Conservation (phyloP, 2,797 vertebrate species). For the Gymnoscopelus braueri region DNA sequence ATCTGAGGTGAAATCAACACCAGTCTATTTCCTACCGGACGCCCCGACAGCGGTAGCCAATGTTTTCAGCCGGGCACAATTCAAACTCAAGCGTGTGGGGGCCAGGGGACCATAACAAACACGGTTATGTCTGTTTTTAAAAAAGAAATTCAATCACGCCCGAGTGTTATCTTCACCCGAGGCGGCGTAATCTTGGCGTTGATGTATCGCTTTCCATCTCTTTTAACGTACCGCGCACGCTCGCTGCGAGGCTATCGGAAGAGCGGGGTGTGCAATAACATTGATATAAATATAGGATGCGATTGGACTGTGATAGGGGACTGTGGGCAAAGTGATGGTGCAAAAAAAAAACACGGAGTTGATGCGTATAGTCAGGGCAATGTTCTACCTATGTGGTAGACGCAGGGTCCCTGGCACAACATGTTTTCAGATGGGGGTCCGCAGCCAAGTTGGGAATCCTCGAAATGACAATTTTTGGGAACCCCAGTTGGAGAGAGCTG, state of each 20-base stretch:
- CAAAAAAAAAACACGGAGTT: not conserved
- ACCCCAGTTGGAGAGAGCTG: too few species aligned
- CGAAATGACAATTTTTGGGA: too few species aligned
- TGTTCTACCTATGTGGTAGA: not conserved
- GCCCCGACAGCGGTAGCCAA: slow-evolving; percentile 26
- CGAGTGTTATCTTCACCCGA: slow-evolving; percentile 25
- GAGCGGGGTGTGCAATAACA: slow-evolving; percentile 11
- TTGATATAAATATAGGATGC: slow-evolving; percentile 5
- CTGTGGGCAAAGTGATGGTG: slow-evolving; percentile 20
- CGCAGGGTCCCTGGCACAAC: too few species aligned
- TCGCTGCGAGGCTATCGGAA: slow-evolving; percentile 24
- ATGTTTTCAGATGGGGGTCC: too few species aligned
- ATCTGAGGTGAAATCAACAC: slow-evolving; percentile 57
- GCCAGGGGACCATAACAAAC: slow-evolving; percentile 27
- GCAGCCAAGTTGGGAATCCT: too few species aligned
- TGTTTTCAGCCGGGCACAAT: slow-evolving; percentile 20
- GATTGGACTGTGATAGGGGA: slow-evolving; percentile 16
- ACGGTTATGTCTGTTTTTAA: slow-evolving; percentile 36
- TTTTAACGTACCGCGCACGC: slow-evolving; percentile 28
- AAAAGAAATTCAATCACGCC: slow-evolving; percentile 43
- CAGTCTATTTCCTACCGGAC: slow-evolving; percentile 47
- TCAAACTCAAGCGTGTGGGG: slow-evolving; percentile 12
- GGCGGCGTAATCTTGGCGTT: slow-evolving; percentile 19
- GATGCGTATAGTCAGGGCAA: not conserved
- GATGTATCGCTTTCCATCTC: slow-evolving; percentile 21